Evolutionary conservation across 2,888 invertebrate species (phyloP), one percentile per base, ranked within the genome.

Genomic region (Halocaridina rubra): DNA sequence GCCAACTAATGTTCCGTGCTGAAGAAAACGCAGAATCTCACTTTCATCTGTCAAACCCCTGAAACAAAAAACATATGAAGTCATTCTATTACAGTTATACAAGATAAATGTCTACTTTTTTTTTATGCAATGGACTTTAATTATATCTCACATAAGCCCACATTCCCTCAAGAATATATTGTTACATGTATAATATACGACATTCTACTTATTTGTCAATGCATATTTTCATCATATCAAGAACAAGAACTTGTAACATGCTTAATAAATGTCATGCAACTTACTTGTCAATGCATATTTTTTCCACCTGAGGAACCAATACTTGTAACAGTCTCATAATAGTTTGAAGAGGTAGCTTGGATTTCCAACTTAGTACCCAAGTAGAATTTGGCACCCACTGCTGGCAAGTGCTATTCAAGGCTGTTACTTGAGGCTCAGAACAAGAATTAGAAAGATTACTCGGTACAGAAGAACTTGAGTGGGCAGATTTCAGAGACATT

Each of bases 271-370:
- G n/a, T n/a, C n/a, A n/a, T n/a, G n/a, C 24, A 29, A 92, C 94
- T 92, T 90, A 97, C 97, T 98, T 98, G 92, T 98, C 99, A 90
- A 99, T 99, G 92, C 99, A 99, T 89, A 99, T 99, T 93, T 99
- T 99, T 92, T 99, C 99, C 27, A 99, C 99, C 92, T 99, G 99
- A 79, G 99, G 99, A 88, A 99, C 99, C 4, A 99, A 93, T 33
- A 99, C 99, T 92, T 99, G 99, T 89, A 99, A 92, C 90, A 99
- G 93, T 89, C 99, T 93, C 99, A 99, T 99, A 89, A 99, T 99
- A 80, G 99, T 99, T 93, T 99, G 99, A 89, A 99, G 92, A 5
- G 99, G 99, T 89, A 99, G 92, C 92, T 99, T 98, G 88, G 95
- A 95, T 90, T 99, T 97, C 99, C 99, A 99, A 1, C 96, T 95